Evolutionary conservation across 2,888 invertebrate species (phyloP), one percentile per base, ranked within the genome.

Genomic region (Torymus tubicola): DNA sequence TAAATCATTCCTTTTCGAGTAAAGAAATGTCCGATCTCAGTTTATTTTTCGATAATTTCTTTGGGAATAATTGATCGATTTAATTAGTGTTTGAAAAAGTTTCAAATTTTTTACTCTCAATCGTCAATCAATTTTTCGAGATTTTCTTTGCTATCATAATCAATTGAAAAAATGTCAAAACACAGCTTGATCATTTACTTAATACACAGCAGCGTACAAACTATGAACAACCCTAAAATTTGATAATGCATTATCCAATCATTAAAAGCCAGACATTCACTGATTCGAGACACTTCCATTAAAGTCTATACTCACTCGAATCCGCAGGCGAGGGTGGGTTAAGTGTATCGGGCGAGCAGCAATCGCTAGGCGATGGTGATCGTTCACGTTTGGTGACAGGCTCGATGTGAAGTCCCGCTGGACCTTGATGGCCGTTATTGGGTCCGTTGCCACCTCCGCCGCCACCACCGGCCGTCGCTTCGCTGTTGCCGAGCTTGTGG

Each of bases 261-360:
- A 8, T 42, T 8, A 42, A 42, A 1, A 42, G 5, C 42, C 42
- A 42, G 8, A 5, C 8, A 42, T 8, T 8, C 21, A 21, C 2
- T 21, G 21, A 21, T 21, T 21, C 21, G 2, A 21, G 21, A 21
- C 21, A 21, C 2, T 21, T 21, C 21, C 2, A 21, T 2, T 31
- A 24, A 50, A 14, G 50, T 16, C 50, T 16, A 13, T 65, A 94
- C 96, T 94, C 90, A 96, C 96, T 96, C 91, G 96, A 96, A 92
- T 96, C 96, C 90, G 96, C 96, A 88, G 96, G 96, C 89, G 96
- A 96, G 86, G 96, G 95, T 89, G 96, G 96, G 93, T 96, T 96
- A 91, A 96, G 94, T 89, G 96, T 96, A 91, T 96, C 96, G 81
- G 96, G 96, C 91, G 96, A 96, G 93, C 96, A 95, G 91, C 96